Base-by-base conservation (phyloP, 2,888 invertebrate genomes). In the Esperia sulphurella region DNA sequence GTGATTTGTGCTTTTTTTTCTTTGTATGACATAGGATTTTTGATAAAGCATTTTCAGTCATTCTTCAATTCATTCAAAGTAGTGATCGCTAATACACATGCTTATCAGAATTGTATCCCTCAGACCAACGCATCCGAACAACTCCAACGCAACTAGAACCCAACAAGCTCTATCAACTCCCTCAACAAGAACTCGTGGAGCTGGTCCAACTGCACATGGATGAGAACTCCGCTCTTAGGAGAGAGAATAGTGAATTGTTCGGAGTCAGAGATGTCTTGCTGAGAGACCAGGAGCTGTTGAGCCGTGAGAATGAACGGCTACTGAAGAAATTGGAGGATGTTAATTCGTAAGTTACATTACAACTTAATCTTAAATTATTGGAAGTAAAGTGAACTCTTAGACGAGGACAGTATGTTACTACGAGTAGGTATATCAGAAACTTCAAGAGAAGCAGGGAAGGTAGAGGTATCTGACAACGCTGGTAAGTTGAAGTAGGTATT, bases 281-380 rank as follows among this genome's bases (percentile, higher is more conserved):
- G 56, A 83, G 97, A 9, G 98, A 98, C 76, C 97, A 97, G 75
- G 97, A 98, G 77, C 79, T 96, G 35, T 94, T 98, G 29, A 96
- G 96, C 68, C 89, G 96, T 48, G 98, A 98, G 80, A 98, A 98
- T 68, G 98, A 98, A 75, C 88, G 96, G 46, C 89, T 98, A 51
- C 82, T 96, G 46, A 95, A 95, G 78, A 96, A 97, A 80, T 83
- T 98, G 46, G 97, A 97, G 77, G 96, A 96, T 80, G 95, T 96
- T 50, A 96, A 95, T 81, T 93, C 93, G 96, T 96, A 87, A 93
- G 53, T 44, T 75, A 93, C 21, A 21, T 3, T 21, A n/a, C n/a
- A n/a, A n/a, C n/a, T n/a, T n/a, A n/a, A n/a, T n/a, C n/a, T 21
- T 21, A 21, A 21, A 21, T 21, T 5, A 21, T 21, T 5, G 5